These are phyloP conservation scores for Oreochromis mossambicus DNA, from an alignment of 2,797 vertebrate species.

Conservation along the genomic window DNA sequence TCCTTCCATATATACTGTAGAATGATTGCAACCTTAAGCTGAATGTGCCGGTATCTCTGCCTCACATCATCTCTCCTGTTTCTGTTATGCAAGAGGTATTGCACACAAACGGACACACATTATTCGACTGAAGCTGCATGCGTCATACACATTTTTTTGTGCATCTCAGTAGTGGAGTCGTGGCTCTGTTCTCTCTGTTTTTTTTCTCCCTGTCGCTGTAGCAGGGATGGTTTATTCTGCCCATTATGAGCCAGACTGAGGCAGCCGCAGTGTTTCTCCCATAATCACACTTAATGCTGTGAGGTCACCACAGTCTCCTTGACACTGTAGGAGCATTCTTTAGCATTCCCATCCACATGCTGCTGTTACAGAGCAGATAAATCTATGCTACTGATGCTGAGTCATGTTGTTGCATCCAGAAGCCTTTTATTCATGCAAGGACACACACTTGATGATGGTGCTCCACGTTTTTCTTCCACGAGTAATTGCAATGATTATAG, in stretches of 20 bases:
- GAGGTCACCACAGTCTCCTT: slow-evolving; percentile 52
- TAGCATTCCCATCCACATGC: slow-evolving; percentile 34
- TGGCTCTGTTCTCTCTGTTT: neutral
- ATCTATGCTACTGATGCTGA: slow-evolving; percentile 1
- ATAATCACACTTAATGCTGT: neutral
- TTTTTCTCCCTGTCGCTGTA: neutral
- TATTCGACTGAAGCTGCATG: slow-evolving; percentile 30
- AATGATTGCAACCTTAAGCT: neutral
- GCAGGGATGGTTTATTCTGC: neutral
- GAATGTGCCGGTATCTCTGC: neutral
- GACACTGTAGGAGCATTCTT: slow-evolving; percentile 21
- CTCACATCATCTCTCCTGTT: neutral
- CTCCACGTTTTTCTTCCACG: neutral
- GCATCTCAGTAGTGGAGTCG: slow-evolving; percentile 12
- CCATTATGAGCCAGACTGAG: neutral
- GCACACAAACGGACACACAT: slow-evolving; percentile 2
- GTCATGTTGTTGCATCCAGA: slow-evolving; percentile 16
- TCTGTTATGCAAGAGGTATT: slow-evolving; percentile 44
- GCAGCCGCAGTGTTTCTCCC: neutral
- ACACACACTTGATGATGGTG: neutral
- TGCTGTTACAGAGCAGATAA: neutral
- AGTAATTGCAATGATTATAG: neutral
- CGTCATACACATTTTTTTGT: slow-evolving; percentile 39
- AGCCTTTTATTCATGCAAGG: neutral
- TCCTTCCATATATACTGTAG: neutral